phyloP scores from a whole-genome alignment of 2,797 vertebrate genomes.

The Hyperoplus lanceolatus region DNA sequence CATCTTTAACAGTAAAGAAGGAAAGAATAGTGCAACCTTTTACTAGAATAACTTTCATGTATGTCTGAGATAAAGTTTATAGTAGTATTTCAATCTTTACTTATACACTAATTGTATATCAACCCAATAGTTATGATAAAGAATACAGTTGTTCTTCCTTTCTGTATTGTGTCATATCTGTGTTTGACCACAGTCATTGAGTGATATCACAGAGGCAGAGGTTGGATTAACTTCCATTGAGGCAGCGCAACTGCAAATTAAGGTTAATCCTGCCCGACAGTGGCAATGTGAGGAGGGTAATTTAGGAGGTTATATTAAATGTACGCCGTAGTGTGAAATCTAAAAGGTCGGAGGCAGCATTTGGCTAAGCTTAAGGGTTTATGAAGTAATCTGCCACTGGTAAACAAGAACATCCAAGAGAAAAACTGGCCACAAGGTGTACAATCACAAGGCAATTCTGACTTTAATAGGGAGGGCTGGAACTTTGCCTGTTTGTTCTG shows the following conservation, averaged over 20 bases:
- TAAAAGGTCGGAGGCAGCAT: background rate
- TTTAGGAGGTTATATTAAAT: background rate
- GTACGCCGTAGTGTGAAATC: background rate
- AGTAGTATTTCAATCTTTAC: background rate
- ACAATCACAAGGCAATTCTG: background rate
- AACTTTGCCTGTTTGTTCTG: background rate
- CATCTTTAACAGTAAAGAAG: background rate
- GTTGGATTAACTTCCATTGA: background rate
- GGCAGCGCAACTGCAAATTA: background rate
- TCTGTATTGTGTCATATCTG: background rate
- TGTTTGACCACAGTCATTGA: background rate
- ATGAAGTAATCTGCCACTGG: background rate
- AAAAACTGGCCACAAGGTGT: background rate
- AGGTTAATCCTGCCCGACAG: background rate
- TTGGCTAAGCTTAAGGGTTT: background rate
- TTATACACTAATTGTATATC: background rate
- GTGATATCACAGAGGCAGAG: background rate
- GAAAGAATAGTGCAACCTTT: background rate
- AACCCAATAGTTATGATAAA: background rate
- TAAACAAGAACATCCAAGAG: background rate
- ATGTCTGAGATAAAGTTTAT: background rate
- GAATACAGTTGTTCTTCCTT: background rate
- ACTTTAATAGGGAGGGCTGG: background rate
- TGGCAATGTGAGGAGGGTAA: background rate
- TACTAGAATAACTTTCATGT: background rate